Evolutionary conservation across 1,140 invertebrate species (phyloP), one percentile per base, ranked within the genome.

Genomic region (Eulimnadia texana): DNA sequence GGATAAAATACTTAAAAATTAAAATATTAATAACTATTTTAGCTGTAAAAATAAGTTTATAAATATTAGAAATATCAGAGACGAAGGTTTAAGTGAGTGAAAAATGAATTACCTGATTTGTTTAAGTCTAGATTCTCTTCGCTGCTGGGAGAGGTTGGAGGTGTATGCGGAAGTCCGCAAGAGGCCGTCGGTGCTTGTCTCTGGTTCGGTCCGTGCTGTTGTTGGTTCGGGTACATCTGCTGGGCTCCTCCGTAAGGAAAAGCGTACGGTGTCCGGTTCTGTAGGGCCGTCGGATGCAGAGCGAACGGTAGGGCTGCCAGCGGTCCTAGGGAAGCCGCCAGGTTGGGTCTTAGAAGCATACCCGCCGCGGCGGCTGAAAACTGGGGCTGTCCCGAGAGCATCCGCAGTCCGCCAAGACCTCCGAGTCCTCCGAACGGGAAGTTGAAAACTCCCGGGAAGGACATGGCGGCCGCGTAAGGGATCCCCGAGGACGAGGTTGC

Each of bases 61-160:
- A n/a, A n/a, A n/a, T n/a, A n/a, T n/a, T n/a, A n/a, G n/a, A n/a
- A n/a, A n/a, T n/a, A n/a, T n/a, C n/a, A n/a, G n/a, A n/a, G n/a
- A n/a, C n/a, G n/a, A n/a, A n/a, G n/a, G n/a, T n/a, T n/a, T n/a
- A n/a, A n/a, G n/a, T n/a, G n/a, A n/a, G n/a, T n/a, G n/a, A n/a
- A n/a, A n/a, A n/a, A n/a, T n/a, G n/a, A n/a, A n/a, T 57, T 27
- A 57, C 55, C 55, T 33, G 55, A 29, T 57, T 57, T 57, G 55
- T 57, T 57, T 20, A 57, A 27, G 28, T 57, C 55, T 23, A 33
- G 27, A 11, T 57, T 57, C 33, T 57, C 55, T 16, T 57, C 55
- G 28, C 27, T 27, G 20, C 55, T 57, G 16, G 55, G 55, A 3
- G 55, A 57, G 2, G 55, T 57, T 6, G 55, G 55, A 16, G 55